These are phyloP conservation scores for Acromyrmex charruanus DNA, from an alignment of 1,140 invertebrate species.

Conservation along the genomic window DNA sequence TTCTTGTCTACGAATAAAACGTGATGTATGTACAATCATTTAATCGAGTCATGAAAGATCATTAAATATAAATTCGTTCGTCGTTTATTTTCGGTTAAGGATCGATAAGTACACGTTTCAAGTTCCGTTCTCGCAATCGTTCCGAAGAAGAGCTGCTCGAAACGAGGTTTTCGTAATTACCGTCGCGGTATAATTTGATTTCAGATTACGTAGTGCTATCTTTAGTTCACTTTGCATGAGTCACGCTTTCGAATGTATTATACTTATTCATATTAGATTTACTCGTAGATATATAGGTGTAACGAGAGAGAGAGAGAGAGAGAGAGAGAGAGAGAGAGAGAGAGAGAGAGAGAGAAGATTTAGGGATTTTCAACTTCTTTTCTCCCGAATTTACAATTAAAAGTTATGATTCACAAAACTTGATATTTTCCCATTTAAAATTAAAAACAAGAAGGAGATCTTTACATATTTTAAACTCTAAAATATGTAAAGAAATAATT, in stretches of 20 bases:
- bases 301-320: no score
- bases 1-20: constrained; percentile 56
- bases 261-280: neutral
- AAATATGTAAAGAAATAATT: no score
- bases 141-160: neutral
- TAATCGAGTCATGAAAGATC: constrained; percentile 70
- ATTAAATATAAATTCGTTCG: constrained; percentile 69
- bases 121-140: constrained; percentile 12
- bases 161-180: neutral
- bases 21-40: constrained; percentile 67
- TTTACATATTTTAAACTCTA: no score
- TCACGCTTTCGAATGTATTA: neutral
- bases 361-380: no score
- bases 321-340: no score
- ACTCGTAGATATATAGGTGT: no score
- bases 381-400: no score
- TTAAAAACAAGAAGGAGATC: no score
- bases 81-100: constrained; percentile 71
- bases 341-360: no score
- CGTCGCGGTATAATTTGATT: neutral
- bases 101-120: neutral
- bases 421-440: no score
- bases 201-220: neutral
- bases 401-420: no score
- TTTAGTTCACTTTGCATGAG: neutral